A percentile compares a stretch with the other conserved stretches of the same genome.
Conservation (phyloP, 2,888 invertebrate species). For the Daptonema setosum region DNA sequence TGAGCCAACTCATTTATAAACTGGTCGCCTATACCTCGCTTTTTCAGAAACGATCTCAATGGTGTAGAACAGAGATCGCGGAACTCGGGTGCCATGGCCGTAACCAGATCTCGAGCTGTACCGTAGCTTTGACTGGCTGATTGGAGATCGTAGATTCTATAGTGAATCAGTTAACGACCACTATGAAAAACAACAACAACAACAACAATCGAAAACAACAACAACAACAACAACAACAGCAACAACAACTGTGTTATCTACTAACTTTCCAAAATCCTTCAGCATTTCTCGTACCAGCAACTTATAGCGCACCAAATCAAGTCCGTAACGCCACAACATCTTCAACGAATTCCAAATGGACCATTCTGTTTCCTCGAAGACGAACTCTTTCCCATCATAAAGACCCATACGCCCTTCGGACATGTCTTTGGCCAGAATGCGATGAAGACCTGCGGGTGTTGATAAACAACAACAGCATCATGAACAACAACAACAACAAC, state of each 20-base stretch:
- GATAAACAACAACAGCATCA: neutral
- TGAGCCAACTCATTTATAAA: slow-evolving; percentile 39
- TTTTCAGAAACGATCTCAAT: slow-evolving; percentile 27
- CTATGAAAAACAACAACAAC: slow-evolving; percentile 12
- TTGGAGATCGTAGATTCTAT: slow-evolving; percentile 39
- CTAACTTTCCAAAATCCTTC: slow-evolving; percentile 29
- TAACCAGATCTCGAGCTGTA: slow-evolving; percentile 35
- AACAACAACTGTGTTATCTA: neutral
- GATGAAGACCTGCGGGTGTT: slow-evolving; percentile 25
- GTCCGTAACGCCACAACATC: slow-evolving; percentile 39
- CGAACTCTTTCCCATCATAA: slow-evolving; percentile 36
- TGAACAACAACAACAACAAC: neutral
- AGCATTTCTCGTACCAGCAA: slow-evolving; percentile 30
- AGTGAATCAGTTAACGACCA: slow-evolving; percentile 14
- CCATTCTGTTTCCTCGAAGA: slow-evolving; percentile 36
- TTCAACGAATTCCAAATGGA: slow-evolving; percentile 31
- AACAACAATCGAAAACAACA: slow-evolving; percentile 12
- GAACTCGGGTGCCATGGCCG: slow-evolving; percentile 35
- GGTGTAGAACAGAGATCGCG: slow-evolving; percentile 31
- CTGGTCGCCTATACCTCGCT: slow-evolving; percentile 31
- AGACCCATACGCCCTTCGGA: slow-evolving; percentile 28
- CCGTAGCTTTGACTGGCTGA: slow-evolving; percentile 34
- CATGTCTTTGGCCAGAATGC: slow-evolving; percentile 9
- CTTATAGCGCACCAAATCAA: slow-evolving; percentile 33
- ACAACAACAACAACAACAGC: neutral